Percentiles rank a stretch among this genome's conserved stretches.
These are phyloP conservation scores for Apus apus DNA, from an alignment of 2,113 vertebrate genomes.

Conservation along the genomic window DNA sequence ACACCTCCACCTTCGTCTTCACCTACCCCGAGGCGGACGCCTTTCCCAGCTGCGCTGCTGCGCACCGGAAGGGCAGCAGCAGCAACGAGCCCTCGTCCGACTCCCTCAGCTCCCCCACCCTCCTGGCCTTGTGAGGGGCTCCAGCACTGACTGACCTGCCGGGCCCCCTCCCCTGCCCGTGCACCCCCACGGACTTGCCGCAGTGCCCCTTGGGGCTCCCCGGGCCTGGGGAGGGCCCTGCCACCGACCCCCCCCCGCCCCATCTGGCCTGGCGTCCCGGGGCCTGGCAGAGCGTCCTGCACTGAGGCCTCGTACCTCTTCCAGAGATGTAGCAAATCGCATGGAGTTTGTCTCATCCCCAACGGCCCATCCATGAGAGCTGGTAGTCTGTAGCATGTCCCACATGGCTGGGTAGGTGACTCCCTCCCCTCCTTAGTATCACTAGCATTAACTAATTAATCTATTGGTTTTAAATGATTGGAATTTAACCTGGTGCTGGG, in stretches of 20 bases:
- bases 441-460: slow-evolving; percentile 86
- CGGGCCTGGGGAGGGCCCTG: slow-evolving; percentile 65
- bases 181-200: slow-evolving; percentile 33
- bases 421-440: slow-evolving; percentile 78
- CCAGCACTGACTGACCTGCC: slow-evolving; percentile 40
- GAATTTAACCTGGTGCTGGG: slow-evolving; percentile 91
- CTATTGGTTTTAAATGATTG: slow-evolving; percentile 79
- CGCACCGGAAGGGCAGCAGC: slow-evolving; percentile 89
- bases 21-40: slow-evolving; percentile 90
- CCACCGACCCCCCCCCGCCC: background rate
- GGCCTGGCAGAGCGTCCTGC: slow-evolving; percentile 55
- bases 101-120: slow-evolving; percentile 94
- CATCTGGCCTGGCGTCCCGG: slow-evolving; percentile 43
- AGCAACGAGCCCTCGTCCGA: slow-evolving; percentile 95
- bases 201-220: slow-evolving; percentile 37
- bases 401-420: slow-evolving; percentile 84
- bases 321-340: slow-evolving; percentile 94
- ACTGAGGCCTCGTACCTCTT: slow-evolving; percentile 83
- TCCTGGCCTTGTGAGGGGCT: slow-evolving; percentile 90
- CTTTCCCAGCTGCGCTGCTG: slow-evolving; percentile 85
- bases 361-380: slow-evolving; percentile 82
- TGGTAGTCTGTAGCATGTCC: slow-evolving; percentile 93
- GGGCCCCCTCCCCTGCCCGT: slow-evolving; percentile 29
- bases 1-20: slow-evolving; percentile 93
- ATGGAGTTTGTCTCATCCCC: slow-evolving; percentile 89